phyloP scores from a whole-genome alignment of 2,888 invertebrate genomes.

The Eupithecia centaureata region DNA sequence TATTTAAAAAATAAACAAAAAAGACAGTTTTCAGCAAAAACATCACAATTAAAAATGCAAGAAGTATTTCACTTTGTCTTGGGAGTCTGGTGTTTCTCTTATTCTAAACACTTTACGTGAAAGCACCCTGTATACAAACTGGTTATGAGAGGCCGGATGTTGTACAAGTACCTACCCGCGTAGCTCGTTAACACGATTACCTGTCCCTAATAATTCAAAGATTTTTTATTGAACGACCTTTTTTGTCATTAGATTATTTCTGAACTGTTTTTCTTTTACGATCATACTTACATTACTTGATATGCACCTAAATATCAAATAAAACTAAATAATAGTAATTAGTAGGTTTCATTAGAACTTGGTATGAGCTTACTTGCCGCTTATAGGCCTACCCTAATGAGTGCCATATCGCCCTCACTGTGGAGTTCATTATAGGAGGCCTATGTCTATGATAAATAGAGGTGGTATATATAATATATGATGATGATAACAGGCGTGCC shows the following conservation, averaged over 20 bases:
- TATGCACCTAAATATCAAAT: too few species aligned
- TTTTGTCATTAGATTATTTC: constrained; percentile 64
- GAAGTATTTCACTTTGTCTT: neutral
- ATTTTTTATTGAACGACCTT: constrained; percentile 65
- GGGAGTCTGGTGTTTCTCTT: neutral
- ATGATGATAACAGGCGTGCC: too few species aligned
- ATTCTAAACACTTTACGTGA: neutral
- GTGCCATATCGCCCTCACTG: too few species aligned
- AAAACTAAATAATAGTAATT: neutral
- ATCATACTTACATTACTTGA: too few species aligned
- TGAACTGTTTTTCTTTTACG: constrained; percentile 24
- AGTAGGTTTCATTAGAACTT: neutral
- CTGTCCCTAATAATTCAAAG: constrained; percentile 69
- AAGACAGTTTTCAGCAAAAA: neutral
- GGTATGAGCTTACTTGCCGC: too few species aligned
- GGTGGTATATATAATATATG: too few species aligned
- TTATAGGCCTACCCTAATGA: too few species aligned
- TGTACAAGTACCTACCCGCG: constrained; percentile 49
- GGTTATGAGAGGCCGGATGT: constrained; percentile 21
- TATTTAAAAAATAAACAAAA: neutral
- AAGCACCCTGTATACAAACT: constrained; percentile 8
- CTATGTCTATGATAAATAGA: too few species aligned
- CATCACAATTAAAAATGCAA: neutral
- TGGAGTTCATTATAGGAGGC: too few species aligned
- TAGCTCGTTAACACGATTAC: constrained; percentile 70